A percentile compares a stretch with the other conserved stretches of the same genome.
Conservation (phyloP, 1,140 invertebrate genomes). For the Lordiphosa collinella region DNA sequence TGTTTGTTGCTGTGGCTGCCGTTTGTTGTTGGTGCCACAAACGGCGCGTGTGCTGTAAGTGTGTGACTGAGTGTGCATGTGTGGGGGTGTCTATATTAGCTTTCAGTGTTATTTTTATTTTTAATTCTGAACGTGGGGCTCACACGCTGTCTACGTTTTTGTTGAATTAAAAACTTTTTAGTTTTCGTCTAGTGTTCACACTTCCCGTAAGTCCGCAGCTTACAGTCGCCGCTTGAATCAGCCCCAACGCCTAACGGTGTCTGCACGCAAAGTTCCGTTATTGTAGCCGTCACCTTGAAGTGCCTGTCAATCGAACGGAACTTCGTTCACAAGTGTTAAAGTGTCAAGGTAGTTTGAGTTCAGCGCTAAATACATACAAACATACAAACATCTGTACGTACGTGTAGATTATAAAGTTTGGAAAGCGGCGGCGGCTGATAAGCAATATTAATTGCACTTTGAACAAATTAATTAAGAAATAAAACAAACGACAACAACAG, state of each 20-base stretch:
- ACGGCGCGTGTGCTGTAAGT: constrained; percentile 29
- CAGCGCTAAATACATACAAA: constrained; percentile 1
- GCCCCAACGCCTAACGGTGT: constrained; percentile 20
- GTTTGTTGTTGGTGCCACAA: constrained; percentile 13
- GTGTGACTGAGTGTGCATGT: constrained; percentile 25
- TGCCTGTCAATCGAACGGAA: constrained; percentile 34
- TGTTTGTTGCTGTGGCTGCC: constrained; percentile 20
- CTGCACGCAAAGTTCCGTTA: constrained; percentile 29
- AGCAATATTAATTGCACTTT: not conserved
- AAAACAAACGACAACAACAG: constrained; percentile 1
- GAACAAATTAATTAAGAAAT: not conserved
- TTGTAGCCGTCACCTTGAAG: constrained; percentile 29
- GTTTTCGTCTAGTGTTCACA: constrained; percentile 28
- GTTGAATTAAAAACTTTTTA: constrained; percentile 35
- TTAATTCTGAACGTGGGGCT: constrained; percentile 40
- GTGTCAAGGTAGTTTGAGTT: constrained; percentile 39
- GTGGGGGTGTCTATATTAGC: constrained; percentile 42
- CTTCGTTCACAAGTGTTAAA: constrained; percentile 25
- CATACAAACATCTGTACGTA: not conserved
- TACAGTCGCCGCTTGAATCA: constrained; percentile 2
- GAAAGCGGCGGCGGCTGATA: not conserved
- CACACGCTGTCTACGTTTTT: constrained; percentile 4
- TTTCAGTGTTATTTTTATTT: constrained; percentile 50
- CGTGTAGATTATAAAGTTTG: constrained; percentile 1
- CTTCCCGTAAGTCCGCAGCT: constrained; percentile 14